A percentile compares a stretch with the other conserved stretches of the same genome.
phyloP scores from a whole-genome alignment of 2,888 invertebrate genomes.

The Brenthis ino region DNA sequence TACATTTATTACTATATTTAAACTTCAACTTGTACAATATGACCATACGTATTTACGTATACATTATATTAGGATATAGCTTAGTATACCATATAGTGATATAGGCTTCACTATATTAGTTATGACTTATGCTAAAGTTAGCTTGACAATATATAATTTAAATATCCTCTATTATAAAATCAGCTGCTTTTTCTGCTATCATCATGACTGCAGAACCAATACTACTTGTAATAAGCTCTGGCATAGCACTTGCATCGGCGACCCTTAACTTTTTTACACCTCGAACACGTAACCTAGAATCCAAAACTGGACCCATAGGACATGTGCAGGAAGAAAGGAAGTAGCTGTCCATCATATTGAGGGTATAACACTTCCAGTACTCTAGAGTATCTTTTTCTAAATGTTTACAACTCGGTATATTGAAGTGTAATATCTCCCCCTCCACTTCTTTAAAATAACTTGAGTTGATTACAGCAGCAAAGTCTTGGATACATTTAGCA shows the following conservation, averaged over 20 bases:
- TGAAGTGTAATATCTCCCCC: conserved; percentile 43
- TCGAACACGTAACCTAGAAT: conserved; percentile 44
- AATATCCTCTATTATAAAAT: conserved; percentile 83
- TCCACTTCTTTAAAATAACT: conserved; percentile 42
- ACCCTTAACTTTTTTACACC: conserved; percentile 68
- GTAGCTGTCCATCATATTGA: conserved; percentile 44
- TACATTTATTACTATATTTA: too few relatives aligned
- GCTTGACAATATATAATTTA: not conserved
- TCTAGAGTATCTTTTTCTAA: conserved; percentile 27
- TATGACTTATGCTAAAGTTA: too few relatives aligned
- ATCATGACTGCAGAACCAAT: conserved; percentile 89
- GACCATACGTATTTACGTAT: too few relatives aligned
- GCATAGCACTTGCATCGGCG: conserved; percentile 90
- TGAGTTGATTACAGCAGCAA: conserved; percentile 44
- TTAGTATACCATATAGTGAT: too few relatives aligned
- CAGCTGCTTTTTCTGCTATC: conserved; percentile 90
- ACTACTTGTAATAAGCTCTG: conserved; percentile 87
- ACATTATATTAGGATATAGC: too few relatives aligned
- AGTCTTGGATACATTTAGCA: conserved; percentile 44
- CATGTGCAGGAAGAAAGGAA: conserved; percentile 50
- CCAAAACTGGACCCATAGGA: conserved; percentile 51
- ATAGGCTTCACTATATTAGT: too few relatives aligned
- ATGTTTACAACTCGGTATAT: conserved; percentile 39
- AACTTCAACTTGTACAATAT: too few relatives aligned
- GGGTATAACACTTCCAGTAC: conserved; percentile 48